Evolutionary conservation across 2,797 vertebrate species (phyloP).

Genomic region (Phoxinus dragarum): DNA sequence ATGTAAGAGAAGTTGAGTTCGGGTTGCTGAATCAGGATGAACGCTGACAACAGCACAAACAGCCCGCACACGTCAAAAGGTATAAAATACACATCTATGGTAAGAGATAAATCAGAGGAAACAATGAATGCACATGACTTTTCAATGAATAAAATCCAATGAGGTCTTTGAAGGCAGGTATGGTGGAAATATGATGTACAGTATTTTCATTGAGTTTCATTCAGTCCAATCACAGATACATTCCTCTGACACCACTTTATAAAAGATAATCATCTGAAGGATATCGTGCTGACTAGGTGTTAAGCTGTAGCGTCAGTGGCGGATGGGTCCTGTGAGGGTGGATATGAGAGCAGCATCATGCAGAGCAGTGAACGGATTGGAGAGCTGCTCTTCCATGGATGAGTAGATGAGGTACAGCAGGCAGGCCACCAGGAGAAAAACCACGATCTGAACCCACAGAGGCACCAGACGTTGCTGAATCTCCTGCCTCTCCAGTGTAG

Average conservation of each 20-base stretch:
- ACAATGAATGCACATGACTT: not conserved
- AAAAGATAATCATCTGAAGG: not conserved
- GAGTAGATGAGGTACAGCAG: conserved; percentile 77
- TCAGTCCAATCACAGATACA: not conserved
- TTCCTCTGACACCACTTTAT: conserved; percentile 2
- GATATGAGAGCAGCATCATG: conserved; percentile 41
- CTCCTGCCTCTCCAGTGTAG: conserved; percentile 61
- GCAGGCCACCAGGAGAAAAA: conserved; percentile 74
- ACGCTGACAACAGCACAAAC: not conserved
- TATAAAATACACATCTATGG: conserved; percentile 15
- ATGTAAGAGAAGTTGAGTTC: conserved; percentile 1
- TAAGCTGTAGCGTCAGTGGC: conserved; percentile 30
- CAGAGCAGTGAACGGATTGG: conserved; percentile 63
- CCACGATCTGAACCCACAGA: conserved; percentile 70
- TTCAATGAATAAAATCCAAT: not conserved
- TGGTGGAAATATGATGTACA: not conserved
- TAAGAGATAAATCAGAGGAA: conserved; percentile 5
- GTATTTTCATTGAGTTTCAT: not conserved
- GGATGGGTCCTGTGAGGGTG: conserved; percentile 29
- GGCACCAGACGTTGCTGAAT: conserved; percentile 69
- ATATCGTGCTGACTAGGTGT: not conserved
- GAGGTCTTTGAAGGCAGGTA: not conserved
- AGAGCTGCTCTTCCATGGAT: conserved; percentile 68
- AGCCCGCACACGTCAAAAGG: not conserved
- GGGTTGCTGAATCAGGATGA: not conserved